These are phyloP conservation scores for Eufriesea mexicana DNA, from an alignment of 1,140 invertebrate species.

Conservation along the genomic window DNA sequence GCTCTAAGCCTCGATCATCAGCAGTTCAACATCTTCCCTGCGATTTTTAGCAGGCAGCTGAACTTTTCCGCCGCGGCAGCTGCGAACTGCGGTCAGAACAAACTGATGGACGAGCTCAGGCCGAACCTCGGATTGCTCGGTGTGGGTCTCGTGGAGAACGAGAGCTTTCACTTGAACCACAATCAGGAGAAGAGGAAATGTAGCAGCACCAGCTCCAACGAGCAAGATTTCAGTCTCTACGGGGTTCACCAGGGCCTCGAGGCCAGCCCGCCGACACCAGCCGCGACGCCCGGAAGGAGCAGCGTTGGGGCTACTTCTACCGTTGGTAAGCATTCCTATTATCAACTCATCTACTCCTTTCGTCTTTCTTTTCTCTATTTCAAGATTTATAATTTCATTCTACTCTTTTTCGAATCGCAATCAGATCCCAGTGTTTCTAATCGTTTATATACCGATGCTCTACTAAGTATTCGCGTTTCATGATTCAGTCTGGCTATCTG, in stretches of 20 bases:
- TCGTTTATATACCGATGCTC: too few relatives aligned
- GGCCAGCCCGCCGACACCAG: slow-evolving; percentile 82
- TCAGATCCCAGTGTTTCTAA: too few relatives aligned
- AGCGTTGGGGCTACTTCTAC: slow-evolving; percentile 75
- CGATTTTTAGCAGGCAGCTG: slow-evolving; percentile 92
- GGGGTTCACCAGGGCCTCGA: slow-evolving; percentile 80
- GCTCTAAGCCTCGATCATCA: slow-evolving; percentile 86
- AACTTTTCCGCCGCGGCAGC: slow-evolving; percentile 88
- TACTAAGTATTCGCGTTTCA: too few relatives aligned
- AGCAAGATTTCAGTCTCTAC: slow-evolving; percentile 91
- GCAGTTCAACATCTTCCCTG: slow-evolving; percentile 94
- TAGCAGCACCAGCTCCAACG: slow-evolving; percentile 89
- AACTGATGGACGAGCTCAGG: slow-evolving; percentile 92
- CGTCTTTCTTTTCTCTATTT: neutral
- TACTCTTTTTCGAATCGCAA: too few relatives aligned
- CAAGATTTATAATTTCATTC: too few relatives aligned
- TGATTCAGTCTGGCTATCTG: too few relatives aligned
- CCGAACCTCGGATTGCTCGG: slow-evolving; percentile 91
- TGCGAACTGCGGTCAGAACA: slow-evolving; percentile 86
- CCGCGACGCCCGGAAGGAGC: slow-evolving; percentile 84
- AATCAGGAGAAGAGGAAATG: slow-evolving; percentile 86
- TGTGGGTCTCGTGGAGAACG: slow-evolving; percentile 90
- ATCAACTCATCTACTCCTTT: neutral
- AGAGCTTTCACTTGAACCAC: slow-evolving; percentile 85
- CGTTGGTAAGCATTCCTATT: slow-evolving; percentile 72